Evolutionary conservation across 2,797 vertebrate genomes (phyloP).

Genomic region (Molothrus aeneus): DNA sequence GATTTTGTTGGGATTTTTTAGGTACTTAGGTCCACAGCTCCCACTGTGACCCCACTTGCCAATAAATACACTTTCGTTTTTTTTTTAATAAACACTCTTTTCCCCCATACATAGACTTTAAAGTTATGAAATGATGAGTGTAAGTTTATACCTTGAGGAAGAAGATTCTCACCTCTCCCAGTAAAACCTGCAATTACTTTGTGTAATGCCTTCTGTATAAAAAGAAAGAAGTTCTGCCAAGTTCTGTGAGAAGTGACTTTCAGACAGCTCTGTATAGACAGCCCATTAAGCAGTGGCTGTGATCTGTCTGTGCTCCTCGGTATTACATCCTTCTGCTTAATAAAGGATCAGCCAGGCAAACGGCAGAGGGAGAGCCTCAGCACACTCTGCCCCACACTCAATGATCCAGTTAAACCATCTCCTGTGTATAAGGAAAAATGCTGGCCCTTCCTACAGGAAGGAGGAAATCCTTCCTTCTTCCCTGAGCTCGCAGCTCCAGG

Average conservation of each 20-base stretch:
- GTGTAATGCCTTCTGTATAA: neutral
- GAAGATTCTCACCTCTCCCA: neutral
- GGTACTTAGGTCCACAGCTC: neutral
- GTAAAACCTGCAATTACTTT: neutral
- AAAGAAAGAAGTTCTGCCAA: neutral
- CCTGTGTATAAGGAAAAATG: neutral
- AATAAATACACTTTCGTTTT: neutral
- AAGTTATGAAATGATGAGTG: too few relatives aligned
- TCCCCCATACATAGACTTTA: neutral
- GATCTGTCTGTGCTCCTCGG: neutral
- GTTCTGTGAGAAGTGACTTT: neutral
- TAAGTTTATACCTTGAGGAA: neutral
- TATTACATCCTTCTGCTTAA: neutral
- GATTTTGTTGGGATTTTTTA: neutral
- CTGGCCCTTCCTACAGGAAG: neutral
- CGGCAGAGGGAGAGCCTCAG: neutral
- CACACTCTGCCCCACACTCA: neutral
- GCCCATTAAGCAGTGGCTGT: neutral
- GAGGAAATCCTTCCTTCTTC: neutral
- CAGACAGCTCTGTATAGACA: neutral
- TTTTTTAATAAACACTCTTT: neutral
- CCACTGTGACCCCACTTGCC: neutral
- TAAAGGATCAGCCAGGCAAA: neutral
- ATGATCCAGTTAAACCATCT: neutral
- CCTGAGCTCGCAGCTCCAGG: too few relatives aligned